Evolutionary conservation across 2,113 vertebrate genomes (phyloP).

Genomic region (Marmota flaviventris): DNA sequence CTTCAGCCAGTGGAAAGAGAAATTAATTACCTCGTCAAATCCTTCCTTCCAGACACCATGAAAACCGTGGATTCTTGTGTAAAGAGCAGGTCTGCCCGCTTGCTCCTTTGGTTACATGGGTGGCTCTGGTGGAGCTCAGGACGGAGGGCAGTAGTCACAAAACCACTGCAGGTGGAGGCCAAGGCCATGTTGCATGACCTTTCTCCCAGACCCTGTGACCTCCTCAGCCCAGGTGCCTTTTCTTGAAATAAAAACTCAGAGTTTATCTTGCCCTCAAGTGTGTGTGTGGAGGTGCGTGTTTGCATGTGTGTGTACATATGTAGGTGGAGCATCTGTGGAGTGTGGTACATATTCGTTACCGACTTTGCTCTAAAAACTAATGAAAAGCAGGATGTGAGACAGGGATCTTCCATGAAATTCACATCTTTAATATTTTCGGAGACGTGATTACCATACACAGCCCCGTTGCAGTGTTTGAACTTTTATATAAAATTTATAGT

Average conservation of each 20-base stretch:
- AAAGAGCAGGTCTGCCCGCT: neutral
- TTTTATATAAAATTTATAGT: neutral
- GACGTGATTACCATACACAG: neutral
- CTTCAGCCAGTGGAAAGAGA: neutral
- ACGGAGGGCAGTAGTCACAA: neutral
- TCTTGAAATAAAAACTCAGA: neutral
- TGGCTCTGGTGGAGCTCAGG: neutral
- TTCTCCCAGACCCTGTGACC: no score
- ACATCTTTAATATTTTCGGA: conserved; percentile 23
- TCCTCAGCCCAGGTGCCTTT: no score
- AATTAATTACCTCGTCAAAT: conserved; percentile 47
- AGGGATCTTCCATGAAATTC: neutral
- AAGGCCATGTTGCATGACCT: neutral
- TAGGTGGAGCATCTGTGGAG: neutral
- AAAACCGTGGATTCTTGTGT: neutral
- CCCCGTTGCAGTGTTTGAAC: neutral
- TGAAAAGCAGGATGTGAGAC: neutral
- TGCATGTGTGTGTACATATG: neutral
- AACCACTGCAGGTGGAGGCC: neutral
- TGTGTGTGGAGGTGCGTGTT: neutral
- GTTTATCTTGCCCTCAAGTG: neutral
- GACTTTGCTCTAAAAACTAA: neutral
- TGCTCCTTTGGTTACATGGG: neutral
- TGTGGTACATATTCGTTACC: neutral
- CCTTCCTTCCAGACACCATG: neutral